Conservation (phyloP, 2,888 invertebrate genomes). For the Podotricha telesiphe region DNA sequence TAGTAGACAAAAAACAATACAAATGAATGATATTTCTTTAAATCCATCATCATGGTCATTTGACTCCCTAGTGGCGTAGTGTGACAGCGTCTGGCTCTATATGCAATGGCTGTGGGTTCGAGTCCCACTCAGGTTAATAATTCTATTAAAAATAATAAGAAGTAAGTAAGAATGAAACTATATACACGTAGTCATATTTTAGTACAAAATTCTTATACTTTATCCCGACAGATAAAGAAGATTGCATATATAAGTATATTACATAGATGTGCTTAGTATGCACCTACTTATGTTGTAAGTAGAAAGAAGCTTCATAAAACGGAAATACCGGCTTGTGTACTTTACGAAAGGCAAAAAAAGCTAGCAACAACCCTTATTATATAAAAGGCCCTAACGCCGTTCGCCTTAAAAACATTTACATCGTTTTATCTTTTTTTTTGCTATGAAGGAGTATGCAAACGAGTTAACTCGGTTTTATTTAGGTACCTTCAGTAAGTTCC, state of each 20-base stretch:
- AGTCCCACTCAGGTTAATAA: background rate
- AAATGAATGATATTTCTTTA: too few species aligned
- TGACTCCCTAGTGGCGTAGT: too few species aligned
- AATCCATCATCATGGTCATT: too few species aligned
- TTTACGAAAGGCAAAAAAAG: constrained; percentile 16
- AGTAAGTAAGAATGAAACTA: too few species aligned
- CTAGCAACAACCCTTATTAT: constrained; percentile 13
- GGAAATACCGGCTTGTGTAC: constrained; percentile 16
- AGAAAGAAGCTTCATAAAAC: constrained; percentile 14
- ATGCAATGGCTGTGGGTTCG: too few species aligned
- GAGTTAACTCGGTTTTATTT: background rate
- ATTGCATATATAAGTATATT: background rate
- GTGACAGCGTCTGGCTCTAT: too few species aligned
- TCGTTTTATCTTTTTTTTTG: constrained; percentile 20
- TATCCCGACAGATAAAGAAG: too few species aligned
- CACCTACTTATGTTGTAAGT: constrained; percentile 3
- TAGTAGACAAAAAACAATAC: too few species aligned
- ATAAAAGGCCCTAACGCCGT: constrained; percentile 10
- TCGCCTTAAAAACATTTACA: constrained; percentile 17
- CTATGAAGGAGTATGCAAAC: constrained; percentile 15
- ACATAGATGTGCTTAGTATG: background rate
- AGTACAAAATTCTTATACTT: too few species aligned
- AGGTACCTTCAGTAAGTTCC: background rate
- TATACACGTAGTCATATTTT: too few species aligned
- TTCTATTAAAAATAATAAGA: too few species aligned